Evolutionary conservation across 2,113 vertebrate species (phyloP).

Genomic region (Blennius ocellaris): DNA sequence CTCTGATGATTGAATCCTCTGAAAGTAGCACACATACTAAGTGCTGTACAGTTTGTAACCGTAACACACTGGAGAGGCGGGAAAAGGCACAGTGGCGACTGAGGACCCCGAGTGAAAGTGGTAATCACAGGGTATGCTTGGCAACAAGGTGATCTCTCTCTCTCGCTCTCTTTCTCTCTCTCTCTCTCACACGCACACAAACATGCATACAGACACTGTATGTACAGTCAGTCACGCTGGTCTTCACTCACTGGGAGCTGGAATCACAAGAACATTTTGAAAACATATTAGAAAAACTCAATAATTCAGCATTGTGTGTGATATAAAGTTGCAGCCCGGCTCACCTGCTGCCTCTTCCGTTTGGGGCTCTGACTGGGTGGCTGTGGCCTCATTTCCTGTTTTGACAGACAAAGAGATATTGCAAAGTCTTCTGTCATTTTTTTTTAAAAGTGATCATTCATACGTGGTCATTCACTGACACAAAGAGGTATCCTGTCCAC

Average conservation of each 20-base stretch:
- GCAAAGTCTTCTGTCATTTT: no score
- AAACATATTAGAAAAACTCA: background rate
- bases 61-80: slow-evolving; percentile 22
- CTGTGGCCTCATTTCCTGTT: slow-evolving; percentile 39
- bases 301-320: background rate
- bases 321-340: background rate
- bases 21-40: slow-evolving; percentile 30
- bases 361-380: slow-evolving; percentile 43
- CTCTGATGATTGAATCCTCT: background rate
- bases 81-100: slow-evolving; percentile 72
- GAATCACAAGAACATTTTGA: slow-evolving; percentile 30
- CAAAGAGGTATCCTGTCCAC: no score
- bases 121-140: slow-evolving; percentile 70
- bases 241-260: slow-evolving; percentile 70
- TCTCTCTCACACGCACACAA: slow-evolving; percentile 17
- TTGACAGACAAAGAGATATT: background rate
- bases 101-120: slow-evolving; percentile 39
- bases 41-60: slow-evolving; percentile 34
- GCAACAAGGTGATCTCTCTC: slow-evolving; percentile 71
- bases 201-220: slow-evolving; percentile 31
- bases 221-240: slow-evolving; percentile 8
- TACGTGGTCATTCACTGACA: no score
- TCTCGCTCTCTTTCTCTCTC: no score
- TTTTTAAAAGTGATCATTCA: no score
- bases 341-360: slow-evolving; percentile 62